A percentile compares a stretch with the other conserved stretches of the same genome.
phyloP scores from a whole-genome alignment of 2,797 vertebrate species.

The Chelonia mydas region DNA sequence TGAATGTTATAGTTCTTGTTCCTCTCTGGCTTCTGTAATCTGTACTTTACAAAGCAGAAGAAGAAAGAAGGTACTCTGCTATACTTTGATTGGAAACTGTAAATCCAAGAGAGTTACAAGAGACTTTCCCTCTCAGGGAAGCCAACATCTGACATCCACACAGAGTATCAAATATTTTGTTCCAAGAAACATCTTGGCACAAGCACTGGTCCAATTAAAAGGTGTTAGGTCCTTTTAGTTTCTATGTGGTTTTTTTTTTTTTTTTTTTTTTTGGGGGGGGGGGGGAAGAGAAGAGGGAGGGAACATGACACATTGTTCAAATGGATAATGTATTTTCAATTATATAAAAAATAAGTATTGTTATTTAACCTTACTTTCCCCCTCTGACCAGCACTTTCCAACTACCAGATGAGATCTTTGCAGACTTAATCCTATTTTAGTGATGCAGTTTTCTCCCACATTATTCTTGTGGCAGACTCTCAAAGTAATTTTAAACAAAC shows the following conservation, averaged over 20 bases:
- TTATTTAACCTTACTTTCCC: neutral
- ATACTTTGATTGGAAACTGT: neutral
- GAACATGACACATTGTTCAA: neutral
- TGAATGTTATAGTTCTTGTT: neutral
- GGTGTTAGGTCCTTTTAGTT: neutral
- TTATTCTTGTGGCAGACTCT: neutral
- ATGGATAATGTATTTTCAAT: neutral
- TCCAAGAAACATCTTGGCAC: neutral
- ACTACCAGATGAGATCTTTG: neutral
- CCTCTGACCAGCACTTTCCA: conserved; percentile 4
- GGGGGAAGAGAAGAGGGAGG: neutral
- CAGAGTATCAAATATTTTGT: neutral
- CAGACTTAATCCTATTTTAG: neutral
- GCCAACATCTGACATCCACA: neutral
- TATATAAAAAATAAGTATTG: neutral
- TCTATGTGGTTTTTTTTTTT: neutral
- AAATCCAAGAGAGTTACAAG: neutral
- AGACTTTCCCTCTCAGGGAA: neutral
- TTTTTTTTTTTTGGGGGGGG: neutral
- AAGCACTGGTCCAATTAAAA: neutral
- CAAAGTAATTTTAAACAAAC: neutral
- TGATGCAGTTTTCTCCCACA: neutral
- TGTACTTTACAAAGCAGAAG: neutral
- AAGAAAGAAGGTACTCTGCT: neutral
- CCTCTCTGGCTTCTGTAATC: accelerated